Evolutionary conservation across 2,113 vertebrate species (phyloP), one percentile per base, ranked within the genome.

Genomic region (Alectura lathami): DNA sequence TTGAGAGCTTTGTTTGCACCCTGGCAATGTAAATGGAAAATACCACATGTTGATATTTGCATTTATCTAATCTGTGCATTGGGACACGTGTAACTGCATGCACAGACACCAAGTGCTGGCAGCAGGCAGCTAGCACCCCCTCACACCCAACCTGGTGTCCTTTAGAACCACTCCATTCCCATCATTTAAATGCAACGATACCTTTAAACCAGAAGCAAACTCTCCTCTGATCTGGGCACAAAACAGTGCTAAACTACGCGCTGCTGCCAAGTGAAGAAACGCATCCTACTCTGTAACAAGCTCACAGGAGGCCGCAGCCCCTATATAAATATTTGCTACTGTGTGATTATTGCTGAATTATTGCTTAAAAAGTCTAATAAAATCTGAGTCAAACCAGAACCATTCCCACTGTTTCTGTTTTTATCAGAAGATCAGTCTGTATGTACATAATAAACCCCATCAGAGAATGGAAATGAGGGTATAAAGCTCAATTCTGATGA

Each of bases 351-450:
- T 90, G 93, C 79, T 95, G 90, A 96, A 92, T 94, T 96, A 96
- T 76, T 94, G 91, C 94, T 96, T 66, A 94, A 96, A 96, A 90
- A 81, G 69, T 16, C 93, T 53, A 94, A 90, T 96, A 95, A 96
- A 96, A 84, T 78, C 62, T 88, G 92, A 97, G 93, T 82, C 68
- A 96, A 96, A 90, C 88, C 96, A 97, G 95, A 96, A 83, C 94
- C 79, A 70, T 94, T 95, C 79, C 62, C 53, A 57, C 90, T 82
- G 60, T 83, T 94, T 85, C 90, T 82, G 60, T 83, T 94, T 85
- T 84, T 72, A 92, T 54, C 93, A 81, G 84, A 95, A 95, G 90
- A 36, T 69, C 66, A 20, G 78, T 80, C 89, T 94, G 80, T 86
- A 78, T 80, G 80, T 82, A 83, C 66, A 75, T 79, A 91, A 95